Evolutionary conservation across 2,888 invertebrate species (phyloP).

Genomic region (Brenthis ino): DNA sequence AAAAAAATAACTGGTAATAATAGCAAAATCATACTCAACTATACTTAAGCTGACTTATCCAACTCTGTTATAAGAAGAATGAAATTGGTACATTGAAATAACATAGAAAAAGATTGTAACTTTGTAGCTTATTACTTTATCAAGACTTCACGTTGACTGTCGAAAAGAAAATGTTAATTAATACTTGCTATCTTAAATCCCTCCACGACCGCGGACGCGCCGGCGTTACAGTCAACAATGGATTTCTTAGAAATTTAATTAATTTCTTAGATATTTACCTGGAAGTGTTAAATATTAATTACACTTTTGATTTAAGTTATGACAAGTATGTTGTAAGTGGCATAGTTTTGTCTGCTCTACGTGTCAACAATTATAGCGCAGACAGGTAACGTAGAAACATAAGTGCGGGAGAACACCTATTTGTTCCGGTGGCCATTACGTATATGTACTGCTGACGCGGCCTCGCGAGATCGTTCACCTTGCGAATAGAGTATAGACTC

Average conservation of each 20-base stretch:
- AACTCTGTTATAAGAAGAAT: not conserved
- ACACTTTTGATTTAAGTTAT: constrained; percentile 9
- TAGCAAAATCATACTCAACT: constrained; percentile 67
- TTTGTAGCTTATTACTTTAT: too few relatives aligned
- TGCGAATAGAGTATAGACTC: constrained; percentile 64
- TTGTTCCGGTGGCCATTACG: constrained; percentile 48
- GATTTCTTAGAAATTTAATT: too few relatives aligned
- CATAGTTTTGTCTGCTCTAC: constrained; percentile 41
- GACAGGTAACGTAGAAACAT: constrained; percentile 32
- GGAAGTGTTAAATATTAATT: not conserved
- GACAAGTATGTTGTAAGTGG: constrained; percentile 38
- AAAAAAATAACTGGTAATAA: constrained; percentile 62
- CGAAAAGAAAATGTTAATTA: too few relatives aligned
- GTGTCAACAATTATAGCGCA: constrained; percentile 37
- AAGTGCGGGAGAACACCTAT: constrained; percentile 41
- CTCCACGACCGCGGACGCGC: too few relatives aligned
- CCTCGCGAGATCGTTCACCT: constrained; percentile 78
- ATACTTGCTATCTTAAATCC: too few relatives aligned
- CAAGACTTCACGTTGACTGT: too few relatives aligned
- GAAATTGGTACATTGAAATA: too few relatives aligned
- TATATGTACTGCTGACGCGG: constrained; percentile 48
- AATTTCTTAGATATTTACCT: too few relatives aligned
- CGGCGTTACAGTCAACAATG: too few relatives aligned
- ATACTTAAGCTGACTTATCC: constrained; percentile 59
- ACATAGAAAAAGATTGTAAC: too few relatives aligned